A percentile compares a stretch with the other conserved stretches of the same genome.
These are phyloP conservation scores for Elephas maximus DNA, from an alignment of 2,113 vertebrate genomes.

Conservation along the genomic window DNA sequence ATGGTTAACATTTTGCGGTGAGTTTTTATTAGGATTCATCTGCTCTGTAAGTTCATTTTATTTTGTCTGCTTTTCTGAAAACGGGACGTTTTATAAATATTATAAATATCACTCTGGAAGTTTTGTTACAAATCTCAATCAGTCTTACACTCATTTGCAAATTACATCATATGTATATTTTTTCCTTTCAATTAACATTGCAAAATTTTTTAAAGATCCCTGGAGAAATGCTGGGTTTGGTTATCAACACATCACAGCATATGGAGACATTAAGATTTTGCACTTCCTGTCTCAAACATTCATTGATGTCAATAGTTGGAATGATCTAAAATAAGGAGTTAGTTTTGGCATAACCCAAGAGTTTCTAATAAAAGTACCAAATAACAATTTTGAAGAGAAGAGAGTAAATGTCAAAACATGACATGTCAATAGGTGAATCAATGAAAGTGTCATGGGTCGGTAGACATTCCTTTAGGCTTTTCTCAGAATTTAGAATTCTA, in stretches of 20 bases:
- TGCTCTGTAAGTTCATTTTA: conserved; percentile 16
- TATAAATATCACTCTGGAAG: conserved; percentile 19
- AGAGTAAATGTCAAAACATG: not conserved
- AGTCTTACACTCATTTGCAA: conserved; percentile 7
- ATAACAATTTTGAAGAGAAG: not conserved
- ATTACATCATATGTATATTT: not conserved
- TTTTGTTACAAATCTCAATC: not conserved
- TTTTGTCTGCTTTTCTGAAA: conserved; percentile 39
- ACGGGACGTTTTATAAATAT: not conserved
- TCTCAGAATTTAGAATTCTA: not conserved
- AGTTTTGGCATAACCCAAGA: not conserved
- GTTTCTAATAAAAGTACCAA: not conserved
- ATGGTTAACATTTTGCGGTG: not conserved
- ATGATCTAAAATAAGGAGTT: not conserved
- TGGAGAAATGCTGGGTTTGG: conserved; percentile 31
- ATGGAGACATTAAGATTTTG: not conserved
- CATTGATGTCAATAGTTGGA: not conserved
- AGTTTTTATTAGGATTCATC: not conserved
- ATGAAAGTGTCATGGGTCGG: not conserved
- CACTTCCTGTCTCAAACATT: not conserved
- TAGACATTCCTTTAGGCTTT: not conserved
- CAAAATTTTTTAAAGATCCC: not conserved
- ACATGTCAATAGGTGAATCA: not conserved
- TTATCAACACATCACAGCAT: not conserved
- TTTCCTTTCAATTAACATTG: conserved; percentile 20